Evolutionary conservation across 2,113 vertebrate species (phyloP), one percentile per base, ranked within the genome.

Genomic region (Drymodes brunneopygia): DNA sequence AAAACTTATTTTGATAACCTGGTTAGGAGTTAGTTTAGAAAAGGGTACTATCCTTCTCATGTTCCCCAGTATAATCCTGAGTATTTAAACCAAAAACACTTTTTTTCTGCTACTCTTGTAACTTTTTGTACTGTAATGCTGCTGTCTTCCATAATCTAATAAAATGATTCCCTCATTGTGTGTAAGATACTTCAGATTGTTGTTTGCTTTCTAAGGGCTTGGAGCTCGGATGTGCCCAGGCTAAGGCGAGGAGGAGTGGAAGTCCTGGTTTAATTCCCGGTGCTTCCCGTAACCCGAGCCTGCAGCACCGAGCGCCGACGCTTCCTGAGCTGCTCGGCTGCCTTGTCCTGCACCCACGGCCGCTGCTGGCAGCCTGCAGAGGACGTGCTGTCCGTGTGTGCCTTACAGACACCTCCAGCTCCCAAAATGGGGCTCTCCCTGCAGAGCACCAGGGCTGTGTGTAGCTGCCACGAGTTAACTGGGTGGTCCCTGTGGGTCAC

Each of bases 141-240:
- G 94, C 96, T 96, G 96, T 97, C 95, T 97, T 96, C 94, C 94
- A 96, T 95, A 96, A 93, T 92, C 95, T 93, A 97, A 97, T 97
- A 97, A 97, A 95, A 95, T 95, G 87, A 91, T 97, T 97, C 97
- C 92, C 95, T 97, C 92, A 86, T 97, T 95, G 91, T 97, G 92
- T 95, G 94, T 95, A 97, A 96, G 91, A 95, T 80, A 95, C 72
- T 89, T 91, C 73, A 92, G 84, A 15, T n/a, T 53, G 80, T 92
- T 62, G 72, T 95, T 86, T 96, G 73, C 90, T 97, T 97, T 96
- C 75, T 11, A 6, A 92, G 50, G 9, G 16, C 58, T 48, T 57
- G 50, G 29, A 62, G 62, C 40, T 60, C 5, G 15, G 72, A 15
- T 57, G 54, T 5, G 58, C 1, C 27, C 44, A 36, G 48, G 60